Evolutionary conservation across 2,888 invertebrate genomes (phyloP), one percentile per base, ranked within the genome.

Genomic region (Metalampra italica): DNA sequence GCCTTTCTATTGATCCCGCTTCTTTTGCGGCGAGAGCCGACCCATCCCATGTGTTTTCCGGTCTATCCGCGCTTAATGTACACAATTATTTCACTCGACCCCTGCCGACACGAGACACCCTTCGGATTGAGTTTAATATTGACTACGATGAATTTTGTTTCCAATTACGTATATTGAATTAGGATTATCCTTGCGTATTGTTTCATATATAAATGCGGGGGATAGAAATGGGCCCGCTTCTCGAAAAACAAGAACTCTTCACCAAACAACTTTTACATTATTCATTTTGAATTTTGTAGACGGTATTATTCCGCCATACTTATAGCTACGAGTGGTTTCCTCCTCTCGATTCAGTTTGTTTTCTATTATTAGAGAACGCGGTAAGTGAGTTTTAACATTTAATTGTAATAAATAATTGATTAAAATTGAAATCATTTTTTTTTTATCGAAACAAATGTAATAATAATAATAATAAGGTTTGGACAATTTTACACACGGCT

Each of bases 1-100:
- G 81, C 61, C 64, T 68, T 68, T 64, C 73, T 87, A 88, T 88
- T 79, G 88, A 88, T 82, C 82, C 72, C 75, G 66, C 71, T 83
- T 82, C 81, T 85, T 82, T 82, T 73, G 68, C 68, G 68, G 71
- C 73, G 68, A 71, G 73, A 68, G 60, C 64, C 72, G 66, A 70
- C 74, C 46, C 32, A 36, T 73, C 75, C 75, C 72, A 72, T 77
- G 71, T 78, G 75, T 77, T 77, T 75, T 70, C 69, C 68, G 66
- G 64, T 64, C 71, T 69, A 64, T 68, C 60, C 64, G 57, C 61
- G 47, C 59, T 58, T 69, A 67, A 75, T 71, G 71, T 68, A 65
- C 64, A 68, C 68, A 70, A 73, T 74, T 73, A 71, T 69, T 62
- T 64, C 55, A 53, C 56, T 57, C 56, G 54, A 52, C 56, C 55